A percentile compares a stretch with the other conserved stretches of the same genome.
phyloP scores from a whole-genome alignment of 2,797 vertebrate genomes.

The Falco rusticolus region DNA sequence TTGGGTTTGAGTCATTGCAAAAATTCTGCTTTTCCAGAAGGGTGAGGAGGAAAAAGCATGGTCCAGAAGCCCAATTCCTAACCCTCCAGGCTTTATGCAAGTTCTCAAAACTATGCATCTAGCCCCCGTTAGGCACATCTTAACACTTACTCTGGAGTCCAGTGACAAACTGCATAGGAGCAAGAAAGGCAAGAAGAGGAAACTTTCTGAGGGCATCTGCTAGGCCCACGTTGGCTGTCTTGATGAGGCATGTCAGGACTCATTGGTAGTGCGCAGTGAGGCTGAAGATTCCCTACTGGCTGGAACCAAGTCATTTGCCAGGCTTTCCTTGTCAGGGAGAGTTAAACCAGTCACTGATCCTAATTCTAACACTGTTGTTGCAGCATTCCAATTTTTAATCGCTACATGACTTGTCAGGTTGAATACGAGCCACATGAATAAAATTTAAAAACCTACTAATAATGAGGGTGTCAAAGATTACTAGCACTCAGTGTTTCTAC shows the following conservation, averaged over 20 bases:
- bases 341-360: conserved; percentile 93
- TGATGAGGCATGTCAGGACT: conserved; percentile 84
- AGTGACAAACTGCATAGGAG: background rate
- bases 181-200: conserved; percentile 42
- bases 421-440: conserved; percentile 88
- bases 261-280: conserved; percentile 86
- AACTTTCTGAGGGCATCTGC: conserved; percentile 71
- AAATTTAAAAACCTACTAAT: conserved; percentile 85
- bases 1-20: background rate
- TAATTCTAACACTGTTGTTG: conserved; percentile 95
- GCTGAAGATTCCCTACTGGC: conserved; percentile 93
- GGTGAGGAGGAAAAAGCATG: background rate
- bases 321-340: conserved; percentile 92
- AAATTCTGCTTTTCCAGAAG: background rate
- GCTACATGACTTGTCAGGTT: conserved; percentile 94
- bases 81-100: background rate
- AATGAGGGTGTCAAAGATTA: conserved; percentile 57
- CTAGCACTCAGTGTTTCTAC: background rate
- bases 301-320: conserved; percentile 90
- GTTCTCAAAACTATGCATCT: background rate
- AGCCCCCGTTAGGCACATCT: background rate
- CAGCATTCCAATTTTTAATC: conserved; percentile 98
- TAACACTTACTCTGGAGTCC: background rate
- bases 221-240: conserved; percentile 72
- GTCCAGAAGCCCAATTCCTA: background rate